Percentiles rank a stretch among this genome's conserved stretches.
Conservation (phyloP, 1,140 invertebrate genomes). For the Ptiloglossa arizonensis region DNA sequence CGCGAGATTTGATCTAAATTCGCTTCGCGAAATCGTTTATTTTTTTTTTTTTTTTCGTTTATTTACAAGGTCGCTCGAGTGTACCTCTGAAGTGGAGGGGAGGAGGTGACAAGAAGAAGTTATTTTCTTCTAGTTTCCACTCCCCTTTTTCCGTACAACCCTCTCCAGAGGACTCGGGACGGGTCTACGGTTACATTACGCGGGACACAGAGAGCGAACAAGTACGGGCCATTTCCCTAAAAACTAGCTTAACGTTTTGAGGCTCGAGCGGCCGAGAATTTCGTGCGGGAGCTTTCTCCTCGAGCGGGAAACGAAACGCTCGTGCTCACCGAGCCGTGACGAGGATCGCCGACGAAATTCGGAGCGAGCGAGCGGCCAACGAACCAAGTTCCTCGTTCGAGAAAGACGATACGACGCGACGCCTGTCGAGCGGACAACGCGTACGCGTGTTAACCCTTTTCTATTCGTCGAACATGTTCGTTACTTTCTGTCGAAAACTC, state of each 20-base stretch:
- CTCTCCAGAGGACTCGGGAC: background rate
- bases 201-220: constrained; percentile 32
- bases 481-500: too few species aligned
- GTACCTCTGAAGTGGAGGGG: too few species aligned
- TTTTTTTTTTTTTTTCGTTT: too few species aligned
- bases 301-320: background rate
- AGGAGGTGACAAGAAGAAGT: too few species aligned
- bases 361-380: background rate
- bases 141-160: background rate
- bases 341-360: background rate
- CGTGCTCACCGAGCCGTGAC: background rate
- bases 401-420: background rate
- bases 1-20: background rate
- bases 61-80: background rate
- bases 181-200: constrained; percentile 47
- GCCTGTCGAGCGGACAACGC: too few species aligned
- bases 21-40: background rate
- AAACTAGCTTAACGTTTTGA: constrained; percentile 18
- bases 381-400: background rate
- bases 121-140: background rate
- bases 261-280: constrained; percentile 16
- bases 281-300: background rate
- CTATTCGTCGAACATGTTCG: too few species aligned
- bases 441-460: too few species aligned
- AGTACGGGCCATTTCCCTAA: constrained; percentile 36